A percentile compares a stretch with the other conserved stretches of the same genome.
Conservation (phyloP, 2,797 vertebrate genomes). For the Pseudochaenichthys georgianus region DNA sequence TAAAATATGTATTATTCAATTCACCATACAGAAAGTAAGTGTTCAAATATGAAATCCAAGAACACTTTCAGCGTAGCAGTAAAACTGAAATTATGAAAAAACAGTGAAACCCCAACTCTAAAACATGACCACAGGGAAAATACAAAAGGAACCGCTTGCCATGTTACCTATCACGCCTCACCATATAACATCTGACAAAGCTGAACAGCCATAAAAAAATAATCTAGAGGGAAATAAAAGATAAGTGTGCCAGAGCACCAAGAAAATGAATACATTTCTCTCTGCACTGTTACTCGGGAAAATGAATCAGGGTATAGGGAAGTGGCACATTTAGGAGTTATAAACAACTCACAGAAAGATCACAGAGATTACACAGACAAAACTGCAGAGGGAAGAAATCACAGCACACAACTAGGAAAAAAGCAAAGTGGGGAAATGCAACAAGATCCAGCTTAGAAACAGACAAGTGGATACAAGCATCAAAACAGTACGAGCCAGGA, state of each 20-base stretch:
- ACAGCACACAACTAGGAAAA: constrained; percentile 41
- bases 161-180: constrained; percentile 50
- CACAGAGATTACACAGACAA: constrained; percentile 68
- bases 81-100: constrained; percentile 23
- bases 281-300: constrained; percentile 65
- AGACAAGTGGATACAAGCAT: constrained; percentile 36
- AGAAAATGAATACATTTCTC: constrained; percentile 68
- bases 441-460: constrained; percentile 46
- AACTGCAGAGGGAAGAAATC: constrained; percentile 58
- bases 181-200: constrained; percentile 60
- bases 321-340: constrained; percentile 75
- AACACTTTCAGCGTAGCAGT: constrained; percentile 23
- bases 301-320: constrained; percentile 60
- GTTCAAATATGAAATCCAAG: constrained; percentile 27
- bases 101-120: constrained; percentile 43
- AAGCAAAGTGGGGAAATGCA: constrained; percentile 28
- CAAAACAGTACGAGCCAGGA: constrained; percentile 37
- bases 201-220: constrained; percentile 66
- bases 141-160: constrained; percentile 33
- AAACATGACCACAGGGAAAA: constrained; percentile 51
- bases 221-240: constrained; percentile 76
- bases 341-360: constrained; percentile 72
- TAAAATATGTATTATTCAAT: constrained; percentile 47
- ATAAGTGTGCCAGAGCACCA: constrained; percentile 55
- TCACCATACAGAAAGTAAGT: constrained; percentile 12